Evolutionary conservation across 2,797 vertebrate genomes (phyloP), one percentile per base, ranked within the genome.

Genomic region (Coregonus suidteri): DNA sequence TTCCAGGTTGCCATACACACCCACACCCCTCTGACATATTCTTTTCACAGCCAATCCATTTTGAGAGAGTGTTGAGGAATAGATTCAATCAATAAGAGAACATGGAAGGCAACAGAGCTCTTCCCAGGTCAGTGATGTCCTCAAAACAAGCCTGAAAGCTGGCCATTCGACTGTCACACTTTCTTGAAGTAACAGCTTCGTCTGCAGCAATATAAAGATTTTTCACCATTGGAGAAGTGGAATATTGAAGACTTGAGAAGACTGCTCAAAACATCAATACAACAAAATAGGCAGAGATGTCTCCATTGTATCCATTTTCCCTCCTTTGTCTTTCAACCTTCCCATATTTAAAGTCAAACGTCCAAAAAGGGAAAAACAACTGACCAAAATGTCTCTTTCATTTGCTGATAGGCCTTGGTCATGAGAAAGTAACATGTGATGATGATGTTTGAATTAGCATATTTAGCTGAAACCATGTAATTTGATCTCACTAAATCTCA

Each of bases 401-500:
- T 16, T 68, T 20, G 31, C 34, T 41, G 73, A 41, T 30, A 20
- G 68, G 59, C 53, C 47, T 67, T 64, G 75, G 66, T 73, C 35
- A 69, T 18, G 67, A 41, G 67, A 41, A 6, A 18, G n/a, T 18
- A 20, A 9, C 35, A 6, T n/a, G 3, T 5, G 3, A 56, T 9
- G 7, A 53, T 53, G 7, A 11, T 13, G 0, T 0, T 18, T 6
- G 54, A 18, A 18, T 62, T 20, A 62, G 56, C 56, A 62, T n/a
- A n/a, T 62, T 47, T 47, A 47, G 41, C 41, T 13, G 41, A 47
- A 47, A 47, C 41, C 41, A 47, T 47, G 41, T 47, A 3, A 47
- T 13, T 62, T n/a, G n/a, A 62, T 9, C 53, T 56, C 53, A n/a
- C 41, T 47, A 47, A 47, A 18, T 56, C 53, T 16, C 56, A 62